These are phyloP conservation scores for Netelia fuscicornis DNA, from an alignment of 2,888 invertebrate genomes.

Conservation along the genomic window DNA sequence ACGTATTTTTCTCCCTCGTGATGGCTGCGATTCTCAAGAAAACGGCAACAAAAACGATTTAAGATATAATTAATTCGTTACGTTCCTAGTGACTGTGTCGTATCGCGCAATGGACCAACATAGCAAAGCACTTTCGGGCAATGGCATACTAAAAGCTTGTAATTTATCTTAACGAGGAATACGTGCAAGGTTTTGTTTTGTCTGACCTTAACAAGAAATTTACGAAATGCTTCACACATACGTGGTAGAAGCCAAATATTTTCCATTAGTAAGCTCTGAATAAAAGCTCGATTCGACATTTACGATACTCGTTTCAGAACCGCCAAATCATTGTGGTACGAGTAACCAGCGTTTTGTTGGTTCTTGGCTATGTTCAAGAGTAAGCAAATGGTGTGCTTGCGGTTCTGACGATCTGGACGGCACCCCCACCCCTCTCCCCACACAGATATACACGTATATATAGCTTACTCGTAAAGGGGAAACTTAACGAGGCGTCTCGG, in stretches of 20 bases:
- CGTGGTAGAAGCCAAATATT: background rate
- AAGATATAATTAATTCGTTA: too few relatives aligned
- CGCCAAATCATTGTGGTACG: slow-evolving; percentile 9
- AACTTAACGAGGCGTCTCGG: slow-evolving; percentile 63
- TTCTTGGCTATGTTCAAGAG: background rate
- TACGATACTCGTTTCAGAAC: slow-evolving; percentile 20
- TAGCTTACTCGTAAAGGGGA: slow-evolving; percentile 21
- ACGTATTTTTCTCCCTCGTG: too few relatives aligned
- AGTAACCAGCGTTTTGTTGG: background rate
- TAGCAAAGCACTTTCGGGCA: background rate
- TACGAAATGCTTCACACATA: too few relatives aligned
- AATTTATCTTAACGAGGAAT: background rate
- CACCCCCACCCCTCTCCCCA: background rate
- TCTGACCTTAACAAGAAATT: too few relatives aligned
- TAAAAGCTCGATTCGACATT: slow-evolving; percentile 26
- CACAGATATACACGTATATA: background rate
- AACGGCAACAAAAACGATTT: background rate
- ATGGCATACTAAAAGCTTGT: background rate
- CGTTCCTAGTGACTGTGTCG: too few relatives aligned
- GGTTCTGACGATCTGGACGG: background rate
- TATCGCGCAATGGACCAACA: background rate
- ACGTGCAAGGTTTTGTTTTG: background rate
- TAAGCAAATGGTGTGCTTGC: slow-evolving; percentile 19
- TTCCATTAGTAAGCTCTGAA: background rate
- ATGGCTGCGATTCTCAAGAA: background rate